phyloP scores from a whole-genome alignment of 2,797 vertebrate genomes.

The Sphenodon punctatus region DNA sequence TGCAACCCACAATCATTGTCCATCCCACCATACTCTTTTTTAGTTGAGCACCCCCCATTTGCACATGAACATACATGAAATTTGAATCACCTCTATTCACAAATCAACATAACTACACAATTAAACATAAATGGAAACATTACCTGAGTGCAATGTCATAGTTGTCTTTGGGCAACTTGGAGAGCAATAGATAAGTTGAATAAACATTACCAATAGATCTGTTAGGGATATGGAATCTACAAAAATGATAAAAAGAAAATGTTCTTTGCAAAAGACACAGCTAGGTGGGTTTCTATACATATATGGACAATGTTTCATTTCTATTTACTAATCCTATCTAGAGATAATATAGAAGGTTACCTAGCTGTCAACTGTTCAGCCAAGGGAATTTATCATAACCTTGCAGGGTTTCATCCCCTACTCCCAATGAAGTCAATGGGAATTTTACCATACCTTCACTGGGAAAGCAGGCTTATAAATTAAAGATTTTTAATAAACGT shows the following conservation, averaged over 20 bases:
- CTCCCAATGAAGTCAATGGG: background rate
- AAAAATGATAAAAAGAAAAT: background rate
- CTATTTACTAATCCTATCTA: background rate
- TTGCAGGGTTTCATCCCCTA: background rate
- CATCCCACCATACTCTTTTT: no score
- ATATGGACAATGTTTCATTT: background rate
- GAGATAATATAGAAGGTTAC: background rate
- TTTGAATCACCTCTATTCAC: background rate
- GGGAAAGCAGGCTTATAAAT: background rate
- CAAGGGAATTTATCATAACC: background rate
- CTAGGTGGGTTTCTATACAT: background rate
- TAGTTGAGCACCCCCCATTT: no score
- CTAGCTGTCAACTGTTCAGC: fast-evolving
- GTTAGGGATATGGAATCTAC: conserved; percentile 82
- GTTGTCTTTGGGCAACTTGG: conserved; percentile 71
- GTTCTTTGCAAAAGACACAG: no score
- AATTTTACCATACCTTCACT: background rate
- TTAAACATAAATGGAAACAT: conserved; percentile 2
- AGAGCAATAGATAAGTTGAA: conserved; percentile 85
- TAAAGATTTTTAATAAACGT: background rate
- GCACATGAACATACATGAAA: background rate
- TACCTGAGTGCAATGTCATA: conserved; percentile 81
- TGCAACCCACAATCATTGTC: no score
- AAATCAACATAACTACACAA: background rate
- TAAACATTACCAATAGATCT: conserved; percentile 87